A percentile compares a stretch with the other conserved stretches of the same genome.
Evolutionary conservation across 2,113 vertebrate genomes (phyloP).

Genomic region (Macheiramphus alcinus): DNA sequence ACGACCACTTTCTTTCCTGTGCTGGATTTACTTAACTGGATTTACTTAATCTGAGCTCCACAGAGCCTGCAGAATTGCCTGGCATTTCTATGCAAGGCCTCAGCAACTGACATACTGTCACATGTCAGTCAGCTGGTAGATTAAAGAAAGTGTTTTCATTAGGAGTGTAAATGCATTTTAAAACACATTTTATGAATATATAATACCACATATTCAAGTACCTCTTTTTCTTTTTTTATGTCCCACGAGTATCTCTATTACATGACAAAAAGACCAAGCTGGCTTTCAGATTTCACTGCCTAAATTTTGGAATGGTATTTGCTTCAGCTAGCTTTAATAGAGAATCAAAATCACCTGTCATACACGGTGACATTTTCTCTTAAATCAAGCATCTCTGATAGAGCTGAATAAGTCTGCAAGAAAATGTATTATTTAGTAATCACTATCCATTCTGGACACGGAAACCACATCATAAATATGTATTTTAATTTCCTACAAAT

Average conservation of each 20-base stretch:
- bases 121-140: background rate
- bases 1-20: background rate
- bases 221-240: background rate
- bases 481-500: background rate
- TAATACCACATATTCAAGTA: background rate
- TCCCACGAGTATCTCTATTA: background rate
- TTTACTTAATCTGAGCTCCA: constrained; percentile 2
- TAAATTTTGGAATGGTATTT: background rate
- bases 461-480: background rate
- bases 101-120: constrained; percentile 7
- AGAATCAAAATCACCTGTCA: background rate
- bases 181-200: background rate
- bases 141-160: background rate
- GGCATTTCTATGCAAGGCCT: background rate
- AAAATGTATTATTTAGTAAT: background rate
- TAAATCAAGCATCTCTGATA: background rate
- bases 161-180: constrained; percentile 10
- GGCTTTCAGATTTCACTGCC: background rate
- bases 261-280: background rate
- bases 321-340: background rate
- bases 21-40: constrained; percentile 42
- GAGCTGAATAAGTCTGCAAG: background rate
- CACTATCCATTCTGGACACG: background rate
- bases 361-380: background rate
- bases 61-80: background rate